A percentile compares a stretch with the other conserved stretches of the same genome.
These are phyloP conservation scores for Camelus bactrianus DNA, from an alignment of 2,113 vertebrate genomes.

Conservation along the genomic window DNA sequence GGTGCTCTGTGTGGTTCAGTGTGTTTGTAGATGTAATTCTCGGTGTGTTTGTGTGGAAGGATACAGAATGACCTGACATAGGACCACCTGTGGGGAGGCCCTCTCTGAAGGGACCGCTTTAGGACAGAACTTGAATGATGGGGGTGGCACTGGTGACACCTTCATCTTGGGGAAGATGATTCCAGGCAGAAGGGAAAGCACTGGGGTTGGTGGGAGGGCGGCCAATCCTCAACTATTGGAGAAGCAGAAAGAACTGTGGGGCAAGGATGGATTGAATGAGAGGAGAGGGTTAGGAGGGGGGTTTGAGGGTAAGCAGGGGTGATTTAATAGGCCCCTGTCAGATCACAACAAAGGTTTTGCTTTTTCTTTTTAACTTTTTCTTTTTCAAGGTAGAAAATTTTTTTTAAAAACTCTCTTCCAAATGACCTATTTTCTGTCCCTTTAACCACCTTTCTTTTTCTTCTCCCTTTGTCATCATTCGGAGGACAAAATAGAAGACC, in stretches of 20 bases:
- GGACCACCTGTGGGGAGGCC: neutral
- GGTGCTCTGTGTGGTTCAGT: too few species aligned
- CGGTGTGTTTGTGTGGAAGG: too few species aligned
- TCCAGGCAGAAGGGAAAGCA: neutral
- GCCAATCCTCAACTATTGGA: neutral
- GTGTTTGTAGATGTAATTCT: too few species aligned
- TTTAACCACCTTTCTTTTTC: neutral
- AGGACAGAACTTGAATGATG: neutral
- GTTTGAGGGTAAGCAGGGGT: rapidly evolving
- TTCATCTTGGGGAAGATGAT: neutral
- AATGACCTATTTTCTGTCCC: neutral
- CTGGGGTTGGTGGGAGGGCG: too few species aligned
- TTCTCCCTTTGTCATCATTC: neutral
- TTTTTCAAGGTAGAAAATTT: neutral
- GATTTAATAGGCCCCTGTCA: rapidly evolving
- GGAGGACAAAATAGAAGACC: neutral
- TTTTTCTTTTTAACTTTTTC: neutral
- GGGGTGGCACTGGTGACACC: rapidly evolving
- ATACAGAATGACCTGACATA: too few species aligned
- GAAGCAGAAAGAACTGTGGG: neutral
- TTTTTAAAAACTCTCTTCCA: neutral
- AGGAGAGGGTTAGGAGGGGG: neutral
- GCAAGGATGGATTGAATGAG: too few species aligned
- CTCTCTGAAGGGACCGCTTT: neutral
- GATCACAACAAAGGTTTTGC: neutral